Conservation (phyloP, 2,113 vertebrate species). For the Chauna torquata region DNA sequence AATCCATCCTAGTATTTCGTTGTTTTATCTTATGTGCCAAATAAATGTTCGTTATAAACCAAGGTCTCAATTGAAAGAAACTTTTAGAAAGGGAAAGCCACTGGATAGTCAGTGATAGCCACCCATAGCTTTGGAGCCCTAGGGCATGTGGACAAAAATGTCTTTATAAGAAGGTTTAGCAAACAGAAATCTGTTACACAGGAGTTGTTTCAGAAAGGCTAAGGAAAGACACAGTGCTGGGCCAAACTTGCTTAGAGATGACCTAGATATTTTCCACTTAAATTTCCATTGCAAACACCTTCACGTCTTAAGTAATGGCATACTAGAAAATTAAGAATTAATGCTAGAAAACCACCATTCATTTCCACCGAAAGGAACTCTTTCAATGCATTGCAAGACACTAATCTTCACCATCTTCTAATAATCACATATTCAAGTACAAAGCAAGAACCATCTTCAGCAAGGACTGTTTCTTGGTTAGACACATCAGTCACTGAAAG, state of each 20-base stretch:
- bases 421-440: background rate
- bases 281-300: background rate
- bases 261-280: background rate
- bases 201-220: background rate
- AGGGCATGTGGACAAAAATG: background rate
- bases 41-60: background rate
- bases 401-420: background rate
- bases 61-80: background rate
- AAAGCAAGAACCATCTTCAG: background rate
- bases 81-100: background rate
- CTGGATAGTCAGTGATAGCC: background rate
- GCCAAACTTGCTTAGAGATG: background rate
- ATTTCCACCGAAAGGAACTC: background rate
- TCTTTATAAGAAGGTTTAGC: background rate
- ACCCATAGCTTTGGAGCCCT: background rate
- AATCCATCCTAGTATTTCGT: background rate
- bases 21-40: background rate
- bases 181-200: background rate
- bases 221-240: background rate
- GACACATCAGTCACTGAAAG: background rate
- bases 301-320: background rate
- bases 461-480: background rate
- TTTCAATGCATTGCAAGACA: background rate
- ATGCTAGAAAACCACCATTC: background rate
- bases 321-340: background rate